Evolutionary conservation across 2,113 vertebrate species (phyloP), one percentile per base, ranked within the genome.

Genomic region (Tichodroma muraria): DNA sequence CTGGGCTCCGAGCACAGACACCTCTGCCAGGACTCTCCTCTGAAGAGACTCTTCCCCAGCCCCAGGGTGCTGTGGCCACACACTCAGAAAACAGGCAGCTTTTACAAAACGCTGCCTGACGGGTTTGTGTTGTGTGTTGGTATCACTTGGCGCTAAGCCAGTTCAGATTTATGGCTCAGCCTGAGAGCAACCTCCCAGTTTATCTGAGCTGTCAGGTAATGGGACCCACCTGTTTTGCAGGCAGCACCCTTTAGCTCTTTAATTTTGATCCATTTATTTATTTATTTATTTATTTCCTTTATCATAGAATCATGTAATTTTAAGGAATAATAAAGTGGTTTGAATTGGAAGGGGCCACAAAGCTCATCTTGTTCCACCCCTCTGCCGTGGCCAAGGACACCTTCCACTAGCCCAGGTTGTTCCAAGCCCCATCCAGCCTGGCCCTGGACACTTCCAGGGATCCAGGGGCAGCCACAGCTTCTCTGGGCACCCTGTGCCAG

Each of bases 321-420:
- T 45, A 16, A 15, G 20, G 27, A 37, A 28, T 42, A 31, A 70
- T 63, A 13, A 53, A 77, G 63, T 28, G 6, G 27, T 44, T 44
- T 63, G 35, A 23, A 12, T 10, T 77, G 56, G 31, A 77, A 63
- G 4, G 35, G 4, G 11, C 9, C 8, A 24, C 23, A 28, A 63
- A 50, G 2, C 6, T 8, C 15, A 42, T 24, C 49, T 16, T 13
- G 18, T 63, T 35, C 40, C 44, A 24, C 1, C 1, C 1, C 37
- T 15, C 10, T 73, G 27, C 13, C 21, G 7, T 10, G 22, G 11
- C 5, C 25, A 69, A 12, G 35, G 49, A 42, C 49, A 49, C 0
- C 4, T 56, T 4, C 13, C 64, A 37, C 64, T 2, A 0, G 0
- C n/a, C n/a, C n/a, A 37, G 40, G 4, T 0, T 8, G 13, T 7